Evolutionary conservation across 2,888 invertebrate genomes (phyloP).

Genomic region (Rosalia funebris): DNA sequence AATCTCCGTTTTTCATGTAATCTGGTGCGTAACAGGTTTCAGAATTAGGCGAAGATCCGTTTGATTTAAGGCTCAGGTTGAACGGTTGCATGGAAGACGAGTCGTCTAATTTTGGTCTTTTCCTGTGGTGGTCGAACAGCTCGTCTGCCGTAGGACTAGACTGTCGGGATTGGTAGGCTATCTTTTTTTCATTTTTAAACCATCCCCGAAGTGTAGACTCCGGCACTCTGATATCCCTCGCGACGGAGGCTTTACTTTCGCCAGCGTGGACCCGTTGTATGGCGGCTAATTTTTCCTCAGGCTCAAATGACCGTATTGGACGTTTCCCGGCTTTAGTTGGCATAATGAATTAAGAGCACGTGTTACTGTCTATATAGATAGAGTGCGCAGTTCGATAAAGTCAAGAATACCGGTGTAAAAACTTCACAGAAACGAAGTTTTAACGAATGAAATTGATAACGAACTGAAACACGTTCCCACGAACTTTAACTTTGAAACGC

Average conservation of each 20-base stretch:
- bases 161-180: slow-evolving; percentile 75
- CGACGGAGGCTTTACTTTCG: slow-evolving; percentile 87
- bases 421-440: not conserved
- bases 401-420: not conserved
- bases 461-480: not conserved
- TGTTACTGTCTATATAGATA: not conserved
- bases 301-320: slow-evolving; percentile 44
- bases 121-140: slow-evolving; percentile 61
- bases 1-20: not conserved
- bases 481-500: not conserved
- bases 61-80: not conserved
- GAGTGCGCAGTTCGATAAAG: not conserved
- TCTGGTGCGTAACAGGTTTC: not conserved
- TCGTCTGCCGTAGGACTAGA: slow-evolving; percentile 77
- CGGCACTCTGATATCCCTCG: slow-evolving; percentile 85
- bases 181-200: slow-evolving; percentile 89
- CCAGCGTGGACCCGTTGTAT: slow-evolving; percentile 86
- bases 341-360: too few relatives aligned
- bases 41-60: not conserved
- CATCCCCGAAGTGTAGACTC: slow-evolving; percentile 87
- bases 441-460: not conserved
- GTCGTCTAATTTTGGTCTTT: slow-evolving; percentile 45
- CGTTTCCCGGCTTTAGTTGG: too few relatives aligned
- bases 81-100: slow-evolving; percentile 35
- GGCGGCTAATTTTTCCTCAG: slow-evolving; percentile 82